Conservation (phyloP, 1,140 invertebrate genomes). For the Drosophila aff. region DNA sequence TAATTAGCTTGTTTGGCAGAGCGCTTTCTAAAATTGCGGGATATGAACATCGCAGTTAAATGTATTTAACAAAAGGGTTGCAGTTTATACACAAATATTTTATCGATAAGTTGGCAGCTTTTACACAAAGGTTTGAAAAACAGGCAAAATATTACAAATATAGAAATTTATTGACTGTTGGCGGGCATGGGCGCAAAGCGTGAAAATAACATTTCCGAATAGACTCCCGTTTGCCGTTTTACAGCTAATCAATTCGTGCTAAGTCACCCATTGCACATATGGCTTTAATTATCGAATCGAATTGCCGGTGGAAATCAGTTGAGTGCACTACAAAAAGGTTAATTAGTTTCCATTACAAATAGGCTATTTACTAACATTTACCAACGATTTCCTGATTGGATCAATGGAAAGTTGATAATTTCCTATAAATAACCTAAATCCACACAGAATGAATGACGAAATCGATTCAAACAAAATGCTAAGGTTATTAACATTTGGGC, state of each 20-base stretch:
- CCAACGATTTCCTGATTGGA: slow-evolving; percentile 2
- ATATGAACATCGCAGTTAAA: not conserved
- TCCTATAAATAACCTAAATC: not conserved
- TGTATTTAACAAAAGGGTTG: not conserved
- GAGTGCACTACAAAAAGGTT: slow-evolving; percentile 2
- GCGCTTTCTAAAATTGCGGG: no score
- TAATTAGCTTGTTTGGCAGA: no score
- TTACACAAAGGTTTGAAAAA: not conserved
- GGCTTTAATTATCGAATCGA: slow-evolving; percentile 5
- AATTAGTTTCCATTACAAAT: slow-evolving; percentile 1
- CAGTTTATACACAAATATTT: not conserved
- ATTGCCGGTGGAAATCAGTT: not conserved
- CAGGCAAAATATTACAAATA: not conserved
- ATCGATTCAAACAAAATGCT: not conserved
- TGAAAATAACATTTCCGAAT: not conserved
- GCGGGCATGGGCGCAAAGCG: not conserved
- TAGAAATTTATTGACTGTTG: not conserved
- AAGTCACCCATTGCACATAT: slow-evolving; percentile 1
- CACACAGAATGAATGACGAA: not conserved
- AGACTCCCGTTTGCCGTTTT: not conserved
- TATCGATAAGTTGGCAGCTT: not conserved
- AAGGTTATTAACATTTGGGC: not conserved
- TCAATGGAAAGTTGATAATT: not conserved
- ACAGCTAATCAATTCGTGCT: not conserved
- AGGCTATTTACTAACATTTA: slow-evolving; percentile 5